phyloP scores from a whole-genome alignment of 2,888 invertebrate genomes.

The Erebia ligea region DNA sequence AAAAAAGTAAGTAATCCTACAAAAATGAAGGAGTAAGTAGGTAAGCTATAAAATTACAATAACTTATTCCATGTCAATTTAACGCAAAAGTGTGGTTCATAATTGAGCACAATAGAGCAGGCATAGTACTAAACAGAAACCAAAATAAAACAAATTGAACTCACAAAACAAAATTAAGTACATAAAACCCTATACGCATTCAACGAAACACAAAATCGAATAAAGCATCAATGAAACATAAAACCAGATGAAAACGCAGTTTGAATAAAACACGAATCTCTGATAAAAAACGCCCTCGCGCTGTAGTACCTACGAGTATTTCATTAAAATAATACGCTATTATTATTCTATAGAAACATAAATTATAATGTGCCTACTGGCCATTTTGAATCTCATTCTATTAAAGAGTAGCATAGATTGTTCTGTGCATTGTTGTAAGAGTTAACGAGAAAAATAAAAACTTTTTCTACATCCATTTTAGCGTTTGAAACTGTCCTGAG shows the following conservation, averaged over 20 bases:
- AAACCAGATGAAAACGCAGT: slow-evolving; percentile 46
- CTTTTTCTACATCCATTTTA: too few species aligned
- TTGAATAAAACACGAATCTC: slow-evolving; percentile 39
- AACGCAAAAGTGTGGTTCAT: neutral
- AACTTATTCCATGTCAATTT: neutral
- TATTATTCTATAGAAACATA: slow-evolving; percentile 54
- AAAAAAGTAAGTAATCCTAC: neutral
- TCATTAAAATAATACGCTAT: slow-evolving; percentile 66
- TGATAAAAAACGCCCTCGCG: slow-evolving; percentile 52
- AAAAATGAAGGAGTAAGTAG: neutral
- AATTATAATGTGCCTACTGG: slow-evolving; percentile 61
- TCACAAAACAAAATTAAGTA: slow-evolving; percentile 46
- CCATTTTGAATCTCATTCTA: slow-evolving; percentile 69
- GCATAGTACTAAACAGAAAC: slow-evolving; percentile 7
- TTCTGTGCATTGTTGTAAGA: neutral
- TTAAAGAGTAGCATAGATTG: neutral
- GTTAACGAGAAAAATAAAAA: too few species aligned
- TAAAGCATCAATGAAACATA: slow-evolving; percentile 50
- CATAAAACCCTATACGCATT: slow-evolving; percentile 51
- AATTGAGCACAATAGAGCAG: neutral
- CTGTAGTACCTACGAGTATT: slow-evolving; percentile 53
- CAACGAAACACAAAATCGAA: slow-evolving; percentile 55
- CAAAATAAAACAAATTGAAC: slow-evolving; percentile 31
- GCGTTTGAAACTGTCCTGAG: too few species aligned
- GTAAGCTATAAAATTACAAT: neutral